Conservation (phyloP, 2,888 invertebrate species). For the Rhagium mordax region DNA sequence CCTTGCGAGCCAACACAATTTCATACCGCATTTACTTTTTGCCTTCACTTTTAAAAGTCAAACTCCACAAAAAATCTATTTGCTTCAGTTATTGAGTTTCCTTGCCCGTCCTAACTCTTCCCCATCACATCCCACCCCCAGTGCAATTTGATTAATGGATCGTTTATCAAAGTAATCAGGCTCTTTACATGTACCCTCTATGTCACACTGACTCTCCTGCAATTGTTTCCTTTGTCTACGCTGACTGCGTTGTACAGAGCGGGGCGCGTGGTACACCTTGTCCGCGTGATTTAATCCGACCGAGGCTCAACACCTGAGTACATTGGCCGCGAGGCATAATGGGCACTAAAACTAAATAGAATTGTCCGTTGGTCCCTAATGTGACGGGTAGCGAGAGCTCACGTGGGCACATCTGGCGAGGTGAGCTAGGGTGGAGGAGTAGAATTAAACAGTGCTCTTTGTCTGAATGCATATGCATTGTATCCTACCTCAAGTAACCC, state of each 20-base stretch:
- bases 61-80: constrained; percentile 40
- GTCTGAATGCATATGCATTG: constrained; percentile 70
- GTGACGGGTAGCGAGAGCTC: constrained; percentile 55
- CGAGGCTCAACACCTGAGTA: constrained; percentile 70
- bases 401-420: constrained; percentile 69
- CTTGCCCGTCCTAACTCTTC: constrained; percentile 47
- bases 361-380: constrained; percentile 63
- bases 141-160: constrained; percentile 65
- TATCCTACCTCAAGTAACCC: constrained; percentile 70
- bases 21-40: constrained; percentile 18
- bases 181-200: constrained; percentile 61
- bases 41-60: constrained; percentile 28
- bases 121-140: constrained; percentile 34
- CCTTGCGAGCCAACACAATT: constrained; percentile 15
- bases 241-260: constrained; percentile 29
- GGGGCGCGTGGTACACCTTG: constrained; percentile 59
- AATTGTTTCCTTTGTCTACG: constrained; percentile 64
- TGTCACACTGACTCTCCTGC: constrained; percentile 57
- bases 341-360: constrained; percentile 70
- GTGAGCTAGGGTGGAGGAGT: constrained; percentile 59
- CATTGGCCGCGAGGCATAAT: constrained; percentile 69
- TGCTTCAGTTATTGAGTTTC: constrained; percentile 48
- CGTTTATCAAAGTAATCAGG: constrained; percentile 70
- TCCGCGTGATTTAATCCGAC: constrained; percentile 70
- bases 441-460: constrained; percentile 66